Percentiles rank a stretch among this genome's conserved stretches.
Evolutionary conservation across 2,888 invertebrate species (phyloP).

Genomic region (Cephus sareptanus): DNA sequence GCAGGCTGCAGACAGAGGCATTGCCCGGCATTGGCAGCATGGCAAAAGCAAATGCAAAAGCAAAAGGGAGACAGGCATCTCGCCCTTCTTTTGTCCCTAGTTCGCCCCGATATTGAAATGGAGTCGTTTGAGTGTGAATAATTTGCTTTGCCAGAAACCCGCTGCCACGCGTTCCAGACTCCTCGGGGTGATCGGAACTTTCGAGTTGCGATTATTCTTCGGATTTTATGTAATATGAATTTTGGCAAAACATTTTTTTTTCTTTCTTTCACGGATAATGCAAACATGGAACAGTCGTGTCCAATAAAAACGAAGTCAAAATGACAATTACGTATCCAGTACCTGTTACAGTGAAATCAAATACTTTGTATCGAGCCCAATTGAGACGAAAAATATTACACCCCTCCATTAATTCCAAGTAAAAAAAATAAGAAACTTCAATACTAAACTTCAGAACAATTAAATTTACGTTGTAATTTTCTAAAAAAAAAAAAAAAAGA

Average conservation of each 20-base stretch:
- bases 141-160: conserved; percentile 71
- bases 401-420: too few relatives aligned
- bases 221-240: not conserved
- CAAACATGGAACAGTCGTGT: not conserved
- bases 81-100: conserved; percentile 72
- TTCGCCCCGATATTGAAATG: conserved; percentile 73
- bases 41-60: conserved; percentile 60
- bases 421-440: too few relatives aligned
- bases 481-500: too few relatives aligned
- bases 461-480: too few relatives aligned
- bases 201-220: not conserved
- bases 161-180: conserved; percentile 2
- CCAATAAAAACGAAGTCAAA: not conserved
- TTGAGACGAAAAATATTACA: too few relatives aligned
- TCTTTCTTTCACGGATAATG: not conserved
- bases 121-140: conserved; percentile 79
- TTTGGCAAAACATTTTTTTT: not conserved
- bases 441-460: too few relatives aligned
- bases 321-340: not conserved
- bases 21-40: conserved; percentile 35
- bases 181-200: conserved; percentile 2
- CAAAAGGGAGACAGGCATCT: conserved; percentile 65
- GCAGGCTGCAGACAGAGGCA: conserved; percentile 56
- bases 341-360: not conserved
- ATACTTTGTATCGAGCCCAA: not conserved